Conservation (phyloP, 2,113 vertebrate genomes). For the Phyllostomus hastatus region DNA sequence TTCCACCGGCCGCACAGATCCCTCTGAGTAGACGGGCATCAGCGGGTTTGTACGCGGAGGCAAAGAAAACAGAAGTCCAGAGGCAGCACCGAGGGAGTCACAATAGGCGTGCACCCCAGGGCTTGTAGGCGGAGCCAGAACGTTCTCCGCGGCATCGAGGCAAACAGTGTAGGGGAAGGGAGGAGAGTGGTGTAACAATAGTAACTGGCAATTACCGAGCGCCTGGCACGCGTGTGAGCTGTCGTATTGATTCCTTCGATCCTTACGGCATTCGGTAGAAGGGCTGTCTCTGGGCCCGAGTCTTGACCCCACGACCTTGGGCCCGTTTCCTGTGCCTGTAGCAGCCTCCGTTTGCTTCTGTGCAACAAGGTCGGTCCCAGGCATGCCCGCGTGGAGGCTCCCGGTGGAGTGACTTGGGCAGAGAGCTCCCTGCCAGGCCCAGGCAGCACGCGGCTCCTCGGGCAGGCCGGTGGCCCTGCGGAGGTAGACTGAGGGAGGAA, state of each 20-base stretch:
- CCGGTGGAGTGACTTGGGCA: background rate
- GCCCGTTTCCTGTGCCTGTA: background rate
- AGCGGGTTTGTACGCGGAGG: background rate
- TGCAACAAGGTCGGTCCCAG: background rate
- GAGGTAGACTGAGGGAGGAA: background rate
- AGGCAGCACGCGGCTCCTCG: background rate
- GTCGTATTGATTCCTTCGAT: background rate
- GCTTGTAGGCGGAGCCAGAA: background rate
- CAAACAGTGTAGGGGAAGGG: fast-evolving
- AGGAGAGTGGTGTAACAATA: background rate
- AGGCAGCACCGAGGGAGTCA: background rate
- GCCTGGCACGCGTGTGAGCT: background rate
- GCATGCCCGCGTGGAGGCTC: background rate
- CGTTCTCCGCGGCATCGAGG: background rate
- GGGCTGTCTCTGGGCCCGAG: background rate
- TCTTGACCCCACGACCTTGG: background rate
- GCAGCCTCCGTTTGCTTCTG: background rate
- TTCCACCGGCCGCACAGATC: background rate
- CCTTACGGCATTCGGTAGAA: background rate
- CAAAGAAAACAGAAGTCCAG: background rate
- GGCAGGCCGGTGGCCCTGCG: too few species aligned
- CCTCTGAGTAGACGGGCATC: background rate
- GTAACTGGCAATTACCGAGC: slow-evolving; percentile 39
- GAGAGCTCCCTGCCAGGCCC: fast-evolving
- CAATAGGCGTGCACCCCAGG: background rate